phyloP scores from a whole-genome alignment of 2,888 invertebrate genomes.

The Zhuqinia jingwanae region DNA sequence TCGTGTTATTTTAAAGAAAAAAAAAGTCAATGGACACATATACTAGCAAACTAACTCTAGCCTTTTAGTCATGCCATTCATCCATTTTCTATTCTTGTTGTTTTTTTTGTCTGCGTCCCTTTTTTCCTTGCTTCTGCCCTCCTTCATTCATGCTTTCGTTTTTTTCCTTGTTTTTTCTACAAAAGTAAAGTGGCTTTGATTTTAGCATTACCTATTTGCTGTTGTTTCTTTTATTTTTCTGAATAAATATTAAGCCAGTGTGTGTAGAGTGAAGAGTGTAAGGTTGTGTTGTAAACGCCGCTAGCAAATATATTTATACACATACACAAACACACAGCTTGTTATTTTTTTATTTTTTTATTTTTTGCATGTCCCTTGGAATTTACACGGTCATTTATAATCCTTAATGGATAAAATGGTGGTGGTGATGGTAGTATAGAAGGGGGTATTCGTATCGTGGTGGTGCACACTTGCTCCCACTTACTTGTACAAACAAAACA shows the following conservation, averaged over 20 bases:
- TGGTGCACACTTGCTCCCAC: conserved; percentile 23
- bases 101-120: neutral
- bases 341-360: too few relatives aligned
- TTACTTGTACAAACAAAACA: too few relatives aligned
- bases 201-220: too few relatives aligned
- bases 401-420: conserved; percentile 57
- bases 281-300: too few relatives aligned
- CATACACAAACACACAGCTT: neutral
- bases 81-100: conserved; percentile 15
- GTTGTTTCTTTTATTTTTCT: too few relatives aligned
- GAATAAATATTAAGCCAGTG: too few relatives aligned
- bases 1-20: too few relatives aligned
- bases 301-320: neutral
- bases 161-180: neutral
- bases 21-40: neutral
- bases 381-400: conserved; percentile 63
- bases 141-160: conserved; percentile 29
- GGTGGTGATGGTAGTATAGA: neutral
- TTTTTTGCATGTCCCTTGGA: conserved; percentile 27
- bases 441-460: neutral
- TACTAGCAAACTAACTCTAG: neutral
- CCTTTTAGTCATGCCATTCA: conserved; percentile 48
- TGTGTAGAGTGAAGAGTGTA: too few relatives aligned
- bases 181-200: conserved; percentile 19
- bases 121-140: too few relatives aligned